These are phyloP conservation scores for Pavo muticus DNA, from an alignment of 2,113 vertebrate species.

Conservation along the genomic window DNA sequence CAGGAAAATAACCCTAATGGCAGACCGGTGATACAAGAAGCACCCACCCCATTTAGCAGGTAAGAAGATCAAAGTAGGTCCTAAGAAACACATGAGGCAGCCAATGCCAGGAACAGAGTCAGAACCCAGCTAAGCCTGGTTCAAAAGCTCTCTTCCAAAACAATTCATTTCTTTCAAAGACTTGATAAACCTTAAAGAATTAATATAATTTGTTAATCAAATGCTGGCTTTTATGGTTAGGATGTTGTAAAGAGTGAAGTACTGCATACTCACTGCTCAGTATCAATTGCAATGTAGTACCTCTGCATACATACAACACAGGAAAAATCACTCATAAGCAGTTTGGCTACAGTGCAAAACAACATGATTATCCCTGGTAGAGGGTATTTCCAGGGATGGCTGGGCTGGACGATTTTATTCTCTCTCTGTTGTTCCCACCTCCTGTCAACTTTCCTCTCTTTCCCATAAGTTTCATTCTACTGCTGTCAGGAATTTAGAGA, in stretches of 20 bases:
- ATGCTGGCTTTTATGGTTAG: neutral
- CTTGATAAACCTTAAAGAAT: neutral
- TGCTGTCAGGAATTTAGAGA: neutral
- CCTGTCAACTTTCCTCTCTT: neutral
- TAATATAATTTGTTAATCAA: neutral
- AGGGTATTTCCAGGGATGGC: neutral
- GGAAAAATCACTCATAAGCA: neutral
- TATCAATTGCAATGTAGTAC: neutral
- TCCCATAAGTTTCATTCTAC: neutral
- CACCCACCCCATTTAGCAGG: neutral
- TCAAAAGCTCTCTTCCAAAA: neutral
- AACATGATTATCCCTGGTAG: neutral
- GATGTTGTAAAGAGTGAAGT: neutral
- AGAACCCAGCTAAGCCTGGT: neutral
- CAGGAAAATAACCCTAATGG: neutral
- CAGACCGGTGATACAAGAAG: neutral
- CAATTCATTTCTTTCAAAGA: neutral
- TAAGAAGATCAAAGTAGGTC: neutral
- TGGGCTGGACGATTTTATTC: neutral
- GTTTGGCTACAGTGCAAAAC: neutral
- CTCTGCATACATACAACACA: accelerated
- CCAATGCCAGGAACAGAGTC: neutral
- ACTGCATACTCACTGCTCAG: neutral
- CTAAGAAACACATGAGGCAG: neutral
- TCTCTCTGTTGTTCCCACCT: neutral